Evolutionary conservation across 2,797 vertebrate species (phyloP), one percentile per base, ranked within the genome.

Genomic region (Carapus acus): DNA sequence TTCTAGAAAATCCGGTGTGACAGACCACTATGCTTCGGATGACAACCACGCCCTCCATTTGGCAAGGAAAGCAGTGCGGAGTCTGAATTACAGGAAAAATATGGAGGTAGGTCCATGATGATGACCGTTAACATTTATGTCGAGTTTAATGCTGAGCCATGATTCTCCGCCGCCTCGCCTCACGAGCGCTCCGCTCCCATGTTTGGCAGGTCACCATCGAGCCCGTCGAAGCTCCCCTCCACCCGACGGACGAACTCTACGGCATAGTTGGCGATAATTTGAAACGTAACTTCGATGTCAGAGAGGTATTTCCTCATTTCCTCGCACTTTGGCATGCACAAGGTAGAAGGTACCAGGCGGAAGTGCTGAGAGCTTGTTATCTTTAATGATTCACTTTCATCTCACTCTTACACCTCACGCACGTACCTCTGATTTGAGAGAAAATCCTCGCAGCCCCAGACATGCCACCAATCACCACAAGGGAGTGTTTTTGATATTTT

Each of bases 251-350:
- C 77, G 96, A 99, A 67, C 75, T 99, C 45, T 98, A 98, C 12
- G 96, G 96, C 53, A 94, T 99, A 50, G 94, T 99, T 42, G 96
- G 96, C 0, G 88, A 87, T 1, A 95, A 98, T 68, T 74, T 98
- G 20, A 98, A 99, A 83, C 90, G 93, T 66, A 96, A 83, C 72
- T 96, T 98, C 78, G 96, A 99, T 73, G 77, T 97, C 74, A 89
- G 90, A 87, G 96, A 99, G 92, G 96, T 96, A 85, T 33, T 38
- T 40, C 9, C 11, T 17, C 15, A 37, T 12, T 43, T 66, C 65
- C 14, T 39, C 54, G 31, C 15, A 13, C 7, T 4, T 16, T 31
- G 21, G 6, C 4, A 51, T 2, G n/a, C n/a, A n/a, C n/a, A n/a
- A n/a, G n/a, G n/a, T n/a, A n/a, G n/a, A n/a, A 29, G 8, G 1